A percentile compares a stretch with the other conserved stretches of the same genome.
Evolutionary conservation across 2,888 invertebrate genomes (phyloP).

Genomic region (Amphimallon solstitiale): DNA sequence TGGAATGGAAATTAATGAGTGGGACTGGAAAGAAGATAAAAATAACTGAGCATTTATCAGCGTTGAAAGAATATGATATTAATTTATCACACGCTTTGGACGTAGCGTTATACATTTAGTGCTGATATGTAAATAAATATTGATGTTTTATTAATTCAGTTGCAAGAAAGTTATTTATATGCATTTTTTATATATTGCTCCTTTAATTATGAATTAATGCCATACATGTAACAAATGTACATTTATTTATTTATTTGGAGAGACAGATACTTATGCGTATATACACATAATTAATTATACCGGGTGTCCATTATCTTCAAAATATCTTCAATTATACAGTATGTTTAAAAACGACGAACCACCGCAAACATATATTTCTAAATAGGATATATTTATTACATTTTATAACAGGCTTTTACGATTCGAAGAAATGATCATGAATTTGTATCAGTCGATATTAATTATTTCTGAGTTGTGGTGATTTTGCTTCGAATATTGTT

Average conservation of each 20-base stretch:
- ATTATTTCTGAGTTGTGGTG: too few species aligned
- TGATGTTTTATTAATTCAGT: slow-evolving; percentile 12
- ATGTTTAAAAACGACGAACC: too few species aligned
- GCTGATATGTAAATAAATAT: slow-evolving; percentile 14
- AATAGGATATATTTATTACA: too few species aligned
- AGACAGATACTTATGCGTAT: too few species aligned
- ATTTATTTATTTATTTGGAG: too few species aligned
- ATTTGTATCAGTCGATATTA: too few species aligned
- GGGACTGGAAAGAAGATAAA: slow-evolving; percentile 3
- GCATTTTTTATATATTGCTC: slow-evolving; percentile 5
- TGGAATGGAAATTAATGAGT: slow-evolving; percentile 6
- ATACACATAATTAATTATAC: background rate
- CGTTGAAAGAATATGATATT: slow-evolving; percentile 13
- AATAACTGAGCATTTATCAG: slow-evolving; percentile 12
- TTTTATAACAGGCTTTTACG: too few species aligned
- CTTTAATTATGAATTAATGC: slow-evolving; percentile 6
- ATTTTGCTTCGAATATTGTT: too few species aligned
- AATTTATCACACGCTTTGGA: slow-evolving; percentile 3
- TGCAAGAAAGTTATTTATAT: slow-evolving; percentile 13
- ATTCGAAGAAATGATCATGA: too few species aligned
- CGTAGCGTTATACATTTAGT: slow-evolving; percentile 11
- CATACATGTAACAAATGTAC: background rate
- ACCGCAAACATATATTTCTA: too few species aligned
- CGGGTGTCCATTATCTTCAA: background rate
- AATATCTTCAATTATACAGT: too few species aligned